Evolutionary conservation across 1,140 invertebrate genomes (phyloP), one percentile per base, ranked within the genome.

Genomic region (Musca vetustissima): DNA sequence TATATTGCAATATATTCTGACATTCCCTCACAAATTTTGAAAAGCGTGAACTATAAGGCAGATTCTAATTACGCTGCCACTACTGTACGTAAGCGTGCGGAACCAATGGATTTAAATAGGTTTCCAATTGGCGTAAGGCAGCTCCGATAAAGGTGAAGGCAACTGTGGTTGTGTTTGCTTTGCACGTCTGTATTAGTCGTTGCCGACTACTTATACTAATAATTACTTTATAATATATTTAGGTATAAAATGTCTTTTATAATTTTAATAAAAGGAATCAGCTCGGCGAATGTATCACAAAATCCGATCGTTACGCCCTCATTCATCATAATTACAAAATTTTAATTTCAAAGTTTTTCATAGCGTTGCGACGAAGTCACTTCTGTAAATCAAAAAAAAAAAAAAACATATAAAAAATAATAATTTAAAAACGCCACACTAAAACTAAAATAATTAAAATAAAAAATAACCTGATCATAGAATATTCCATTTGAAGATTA

Each of bases 311-410:
- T 25, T 59, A 9, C 32, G 36, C 24, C 21, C 53, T 47, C 17
- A 21, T 52, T 52, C 47, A 50, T 19, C 21, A 22, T n/a, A 52
- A 59, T 68, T 32, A 48, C 25, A 14, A n/a, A 48, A 19, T 48
- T 59, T 17, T 25, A 68, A 32, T 50, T 81, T 90, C 90, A 92
- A 86, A 94, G 90, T 88, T 93, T 93, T 88, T 93, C 92, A 85
- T 94, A 94, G 86, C 91, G 92, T 87, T 91, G 91, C 86, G 91
- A 88, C 85, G 91, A 91, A 86, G 89, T 92, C 86, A 93, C 91
- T 87, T 94, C 92, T 93, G 91, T 86, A 93, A 92, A 89, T 88
- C 77, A 72, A 80, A 74, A 78, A 74, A 82, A 73, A 80, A 73
- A 74, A 74, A 73, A 76, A 73, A 70, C n/a, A n/a, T n/a, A n/a